Evolutionary conservation across 2,113 vertebrate genomes (phyloP), one percentile per base, ranked within the genome.

Genomic region (Oxyura jamaicensis): DNA sequence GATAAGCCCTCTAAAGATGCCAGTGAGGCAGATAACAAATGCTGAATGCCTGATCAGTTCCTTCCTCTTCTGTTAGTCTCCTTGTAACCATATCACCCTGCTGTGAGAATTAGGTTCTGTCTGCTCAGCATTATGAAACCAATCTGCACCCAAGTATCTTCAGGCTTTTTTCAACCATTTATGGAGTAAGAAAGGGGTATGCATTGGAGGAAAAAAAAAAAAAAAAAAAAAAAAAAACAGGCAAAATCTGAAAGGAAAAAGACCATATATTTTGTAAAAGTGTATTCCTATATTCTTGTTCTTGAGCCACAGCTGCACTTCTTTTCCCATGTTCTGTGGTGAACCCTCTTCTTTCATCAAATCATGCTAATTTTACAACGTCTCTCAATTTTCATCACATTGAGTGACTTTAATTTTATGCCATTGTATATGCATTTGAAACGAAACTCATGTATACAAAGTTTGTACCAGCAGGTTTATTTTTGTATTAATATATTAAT

Each of bases 1-100:
- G 95, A 94, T 96, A 97, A 95, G 83, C 56, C 73, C 33, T 86
- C 88, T 91, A 90, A 86, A 94, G 76, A 90, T 91, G 65, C 33
- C 68, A 72, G 75, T 75, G 52, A 88, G 60, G 53, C 26, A 79
- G 93, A 94, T 90, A 91, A 81, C 75, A 90, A 63, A 52, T 69
- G 35, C 84, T 92, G 93, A 92, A 93, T 72, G 39, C 83, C 76
- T 94, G 85, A 93, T 94, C 73, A 95, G 53, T 82, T n/a, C n/a
- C 69, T 86, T 75, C 48, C 53, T 79, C 66, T 55, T 74, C 67
- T 94, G 48, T n/a, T 80, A 41, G 35, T 63, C 50, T 76, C 39
- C 42, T 69, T 96, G 78, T 71, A 79, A 48, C 48, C 63, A 0
- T 91, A 60, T 93, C 58, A 65, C 7, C 11, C 53, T 72, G 56